These are phyloP conservation scores for honey bee (Apis mellifera) DNA, from an alignment of 1,140 invertebrate species.

Conservation along the genomic window DNA sequence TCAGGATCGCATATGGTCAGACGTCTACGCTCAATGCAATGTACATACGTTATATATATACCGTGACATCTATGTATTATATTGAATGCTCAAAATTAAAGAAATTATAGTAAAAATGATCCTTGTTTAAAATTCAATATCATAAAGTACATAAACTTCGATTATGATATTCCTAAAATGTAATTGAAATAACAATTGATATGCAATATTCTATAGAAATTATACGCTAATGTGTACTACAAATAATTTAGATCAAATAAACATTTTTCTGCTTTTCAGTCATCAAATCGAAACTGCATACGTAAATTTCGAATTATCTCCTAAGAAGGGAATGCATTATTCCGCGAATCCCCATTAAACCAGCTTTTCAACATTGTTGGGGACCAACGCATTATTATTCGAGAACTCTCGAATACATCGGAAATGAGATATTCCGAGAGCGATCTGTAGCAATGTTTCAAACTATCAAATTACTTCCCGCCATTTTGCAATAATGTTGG, in stretches of 20 bases:
- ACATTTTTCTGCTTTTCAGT: no score
- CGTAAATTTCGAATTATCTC: not conserved
- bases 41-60: not conserved
- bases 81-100: not conserved
- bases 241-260: no score
- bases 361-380: not conserved
- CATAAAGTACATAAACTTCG: no score
- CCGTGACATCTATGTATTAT: no score
- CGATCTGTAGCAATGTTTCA: not conserved
- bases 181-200: no score
- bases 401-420: not conserved
- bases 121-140: no score
- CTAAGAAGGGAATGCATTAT: not conserved
- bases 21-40: constrained; percentile 6
- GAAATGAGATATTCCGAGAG: not conserved
- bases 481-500: not conserved
- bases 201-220: no score
- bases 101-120: no score
- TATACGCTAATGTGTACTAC: no score
- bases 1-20: constrained; percentile 16
- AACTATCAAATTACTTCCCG: not conserved
- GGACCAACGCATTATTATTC: not conserved
- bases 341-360: not conserved
- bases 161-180: no score
- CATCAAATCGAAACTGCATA: no score